Conservation (phyloP, 2,888 invertebrate species). For the Callimorpha dominula region DNA sequence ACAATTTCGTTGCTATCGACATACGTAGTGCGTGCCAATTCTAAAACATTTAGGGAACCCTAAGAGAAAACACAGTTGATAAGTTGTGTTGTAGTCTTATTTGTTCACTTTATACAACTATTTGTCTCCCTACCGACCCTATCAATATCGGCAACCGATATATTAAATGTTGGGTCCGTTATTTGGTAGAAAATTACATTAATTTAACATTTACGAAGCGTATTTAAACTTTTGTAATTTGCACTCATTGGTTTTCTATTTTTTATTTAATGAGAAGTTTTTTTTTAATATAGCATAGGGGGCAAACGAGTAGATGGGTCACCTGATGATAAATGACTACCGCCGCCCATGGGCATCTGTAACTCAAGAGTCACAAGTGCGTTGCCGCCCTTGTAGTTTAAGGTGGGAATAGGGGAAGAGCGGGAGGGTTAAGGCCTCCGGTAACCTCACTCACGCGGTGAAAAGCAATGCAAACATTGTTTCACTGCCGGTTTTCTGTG, state of each 20-base stretch:
- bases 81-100: constrained; percentile 75
- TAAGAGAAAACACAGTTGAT: constrained; percentile 62
- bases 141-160: constrained; percentile 74
- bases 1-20: constrained; percentile 26
- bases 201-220: constrained; percentile 50
- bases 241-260: too few relatives aligned
- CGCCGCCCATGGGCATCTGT: too few relatives aligned
- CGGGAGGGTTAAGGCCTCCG: too few relatives aligned
- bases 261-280: not conserved
- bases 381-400: too few relatives aligned
- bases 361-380: too few relatives aligned
- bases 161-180: constrained; percentile 55
- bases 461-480: too few relatives aligned
- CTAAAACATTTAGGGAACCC: constrained; percentile 44
- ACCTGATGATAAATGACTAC: too few relatives aligned
- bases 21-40: constrained; percentile 59
- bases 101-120: constrained; percentile 74
- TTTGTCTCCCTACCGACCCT: constrained; percentile 68
- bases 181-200: constrained; percentile 50
- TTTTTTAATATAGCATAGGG: too few relatives aligned
- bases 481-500: too few relatives aligned
- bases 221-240: not conserved
- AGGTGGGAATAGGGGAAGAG: too few relatives aligned
- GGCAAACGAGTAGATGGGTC: too few relatives aligned
- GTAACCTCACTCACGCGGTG: too few relatives aligned